phyloP scores from a whole-genome alignment of 2,797 vertebrate species.

The Eulemur rubriventer region DNA sequence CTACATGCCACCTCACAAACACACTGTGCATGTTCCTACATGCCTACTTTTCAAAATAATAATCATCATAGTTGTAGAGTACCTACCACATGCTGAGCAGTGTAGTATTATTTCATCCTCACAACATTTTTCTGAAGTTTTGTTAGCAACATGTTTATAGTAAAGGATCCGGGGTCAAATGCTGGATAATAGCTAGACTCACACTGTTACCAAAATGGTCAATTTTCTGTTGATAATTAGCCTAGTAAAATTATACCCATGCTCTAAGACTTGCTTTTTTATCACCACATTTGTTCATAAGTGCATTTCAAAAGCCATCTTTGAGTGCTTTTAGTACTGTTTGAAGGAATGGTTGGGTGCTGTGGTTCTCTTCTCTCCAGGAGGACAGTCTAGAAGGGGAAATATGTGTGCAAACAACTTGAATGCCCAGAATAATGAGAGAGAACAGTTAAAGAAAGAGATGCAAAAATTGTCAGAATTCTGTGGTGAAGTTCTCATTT shows the following conservation, averaged over 20 bases:
- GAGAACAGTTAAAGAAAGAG: not conserved
- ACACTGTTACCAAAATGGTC: not conserved
- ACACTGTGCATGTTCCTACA: not conserved
- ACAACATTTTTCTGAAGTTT: not conserved
- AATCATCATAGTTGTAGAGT: not conserved
- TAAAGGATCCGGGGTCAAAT: not conserved
- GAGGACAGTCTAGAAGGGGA: not conserved
- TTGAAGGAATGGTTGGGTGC: not conserved
- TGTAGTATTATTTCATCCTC: not conserved
- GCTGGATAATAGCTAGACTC: not conserved
- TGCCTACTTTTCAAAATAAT: not conserved
- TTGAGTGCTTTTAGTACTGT: not conserved
- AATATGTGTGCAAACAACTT: not conserved
- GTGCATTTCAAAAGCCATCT: not conserved
- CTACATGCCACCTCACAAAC: not conserved
- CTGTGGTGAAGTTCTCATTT: not conserved
- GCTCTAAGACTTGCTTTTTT: not conserved
- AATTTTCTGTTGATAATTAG: not conserved
- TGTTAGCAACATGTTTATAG: not conserved
- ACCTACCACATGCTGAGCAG: not conserved
- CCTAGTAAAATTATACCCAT: not conserved
- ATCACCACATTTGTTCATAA: not conserved
- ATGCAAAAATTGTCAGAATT: not conserved
- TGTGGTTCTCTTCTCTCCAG: not conserved
- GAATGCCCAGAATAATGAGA: not conserved